These are phyloP conservation scores for Ceratina japonica DNA, from an alignment of 1,140 invertebrate genomes.

Conservation along the genomic window DNA sequence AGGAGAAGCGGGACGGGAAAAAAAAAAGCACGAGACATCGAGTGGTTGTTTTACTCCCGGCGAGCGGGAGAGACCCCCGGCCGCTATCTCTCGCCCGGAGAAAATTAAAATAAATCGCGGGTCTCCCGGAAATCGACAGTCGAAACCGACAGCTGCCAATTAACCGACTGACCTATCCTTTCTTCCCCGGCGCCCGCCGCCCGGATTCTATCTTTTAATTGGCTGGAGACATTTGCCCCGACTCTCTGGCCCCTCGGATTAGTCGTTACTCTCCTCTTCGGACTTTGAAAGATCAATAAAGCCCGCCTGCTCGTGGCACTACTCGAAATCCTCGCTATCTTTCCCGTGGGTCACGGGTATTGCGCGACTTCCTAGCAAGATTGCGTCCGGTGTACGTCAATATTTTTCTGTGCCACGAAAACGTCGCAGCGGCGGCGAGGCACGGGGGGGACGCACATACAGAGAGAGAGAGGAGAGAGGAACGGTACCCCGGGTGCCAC, in stretches of 20 bases:
- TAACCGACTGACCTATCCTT: conserved; percentile 44
- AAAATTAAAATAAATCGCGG: conserved; percentile 51
- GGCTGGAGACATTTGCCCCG: conserved; percentile 36
- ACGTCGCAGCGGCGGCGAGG: background rate
- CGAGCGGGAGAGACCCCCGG: background rate
- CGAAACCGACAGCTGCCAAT: conserved; percentile 51
- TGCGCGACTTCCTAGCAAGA: conserved; percentile 38
- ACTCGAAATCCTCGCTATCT: conserved; percentile 28
- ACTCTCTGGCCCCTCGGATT: conserved; percentile 38
- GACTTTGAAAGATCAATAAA: conserved; percentile 61
- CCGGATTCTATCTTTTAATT: conserved; percentile 62
- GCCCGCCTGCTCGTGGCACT: conserved; percentile 29
- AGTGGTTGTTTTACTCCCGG: conserved; percentile 21
- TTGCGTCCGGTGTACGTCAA: conserved; percentile 53
- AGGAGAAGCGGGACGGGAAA: background rate
- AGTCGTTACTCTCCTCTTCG: conserved; percentile 49
- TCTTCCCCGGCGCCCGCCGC: background rate
- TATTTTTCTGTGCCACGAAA: conserved; percentile 55
- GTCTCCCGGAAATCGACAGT: conserved; percentile 23
- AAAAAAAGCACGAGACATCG: conserved; percentile 3
- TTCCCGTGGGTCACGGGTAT: background rate
- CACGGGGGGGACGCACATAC: background rate
- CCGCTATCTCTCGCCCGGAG: conserved; percentile 20
- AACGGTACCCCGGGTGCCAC: background rate
- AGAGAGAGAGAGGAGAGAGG: background rate